These are phyloP conservation scores for Dinoponera quadriceps DNA, from an alignment of 1,140 invertebrate genomes.

Conservation along the genomic window DNA sequence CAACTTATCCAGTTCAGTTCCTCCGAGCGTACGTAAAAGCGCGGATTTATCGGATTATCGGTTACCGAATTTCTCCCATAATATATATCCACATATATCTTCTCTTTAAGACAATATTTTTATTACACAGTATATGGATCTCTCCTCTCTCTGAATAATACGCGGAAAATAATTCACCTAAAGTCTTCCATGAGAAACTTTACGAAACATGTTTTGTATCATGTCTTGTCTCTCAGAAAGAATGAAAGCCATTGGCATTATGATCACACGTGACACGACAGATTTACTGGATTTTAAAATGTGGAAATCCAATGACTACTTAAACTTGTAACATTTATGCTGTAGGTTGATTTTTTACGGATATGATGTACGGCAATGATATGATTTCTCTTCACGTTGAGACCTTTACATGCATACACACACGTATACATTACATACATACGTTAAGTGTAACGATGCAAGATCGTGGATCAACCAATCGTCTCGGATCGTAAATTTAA, in stretches of 20 bases:
- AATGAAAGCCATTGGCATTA: slow-evolving; percentile 67
- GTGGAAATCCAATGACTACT: slow-evolving; percentile 60
- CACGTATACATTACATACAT: too few relatives aligned
- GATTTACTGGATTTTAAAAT: slow-evolving; percentile 54
- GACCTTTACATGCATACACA: too few relatives aligned
- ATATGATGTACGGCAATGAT: background rate
- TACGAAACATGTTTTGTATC: slow-evolving; percentile 73
- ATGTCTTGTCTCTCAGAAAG: slow-evolving; percentile 62
- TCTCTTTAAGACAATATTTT: slow-evolving; percentile 45
- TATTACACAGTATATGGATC: slow-evolving; percentile 13
- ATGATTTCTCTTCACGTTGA: too few relatives aligned
- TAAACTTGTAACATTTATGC: slow-evolving; percentile 72
- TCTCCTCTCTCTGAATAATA: background rate
- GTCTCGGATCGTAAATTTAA: background rate
- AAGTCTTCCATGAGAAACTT: slow-evolving; percentile 73
- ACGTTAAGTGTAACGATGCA: background rate
- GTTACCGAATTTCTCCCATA: slow-evolving; percentile 3
- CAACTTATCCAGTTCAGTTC: slow-evolving; percentile 21
- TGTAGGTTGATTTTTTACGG: slow-evolving; percentile 73
- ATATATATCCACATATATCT: background rate
- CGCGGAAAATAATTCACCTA: slow-evolving; percentile 19
- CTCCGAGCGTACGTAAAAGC: slow-evolving; percentile 8
- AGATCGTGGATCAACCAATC: slow-evolving; percentile 17
- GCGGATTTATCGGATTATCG: slow-evolving; percentile 8
- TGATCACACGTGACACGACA: slow-evolving; percentile 60